Evolutionary conservation across 1,140 invertebrate species (phyloP), one percentile per base, ranked within the genome.

Genomic region (Nephila pilipes): DNA sequence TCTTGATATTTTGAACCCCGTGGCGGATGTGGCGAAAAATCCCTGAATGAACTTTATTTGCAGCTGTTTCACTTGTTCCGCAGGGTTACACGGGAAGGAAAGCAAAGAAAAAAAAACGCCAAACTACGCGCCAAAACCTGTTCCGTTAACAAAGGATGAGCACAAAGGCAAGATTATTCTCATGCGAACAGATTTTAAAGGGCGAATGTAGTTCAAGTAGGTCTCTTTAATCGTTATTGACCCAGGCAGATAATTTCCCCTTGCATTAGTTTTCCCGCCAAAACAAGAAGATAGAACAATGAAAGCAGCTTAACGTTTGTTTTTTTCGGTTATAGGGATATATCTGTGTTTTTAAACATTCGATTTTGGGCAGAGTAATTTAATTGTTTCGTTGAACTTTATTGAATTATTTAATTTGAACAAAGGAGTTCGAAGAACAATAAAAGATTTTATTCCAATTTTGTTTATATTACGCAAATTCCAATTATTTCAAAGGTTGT

Each of bases 31-130:
- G 91, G 83, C 60, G 83, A 93, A 93, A 87, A 91, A 93, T 87
- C 79, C 58, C 58, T 93, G 83, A 93, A 93, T 93, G 91, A 93
- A 93, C 91, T 93, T 91, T 87, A 93, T 93, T 93, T 93, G 91
- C 91, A 93, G 91, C 91, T 93, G 91, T 87, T 93, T 93, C 91
- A 93, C 91, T 93, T 93, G 91, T 93, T 87, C 65, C 83, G 18
- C 81, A 91, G 89, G 89, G 89, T 83, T 91, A 79, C 89, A 36
- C 57, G 85, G 57, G 88, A 57, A 87, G 60, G 69, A 29, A 89
- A 79, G 54, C 54, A 14, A 5, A 79, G 29, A 25, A 60, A 60
- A 87, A 90, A 79, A 79, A 63, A 79, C 69, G 91, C 91, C 85
- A 87, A 93, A 22, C 54, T 87, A 25, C 79, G 81, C 90, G 90